Evolutionary conservation across 2,888 invertebrate species (phyloP).

Genomic region (Harpalus rubripes): DNA sequence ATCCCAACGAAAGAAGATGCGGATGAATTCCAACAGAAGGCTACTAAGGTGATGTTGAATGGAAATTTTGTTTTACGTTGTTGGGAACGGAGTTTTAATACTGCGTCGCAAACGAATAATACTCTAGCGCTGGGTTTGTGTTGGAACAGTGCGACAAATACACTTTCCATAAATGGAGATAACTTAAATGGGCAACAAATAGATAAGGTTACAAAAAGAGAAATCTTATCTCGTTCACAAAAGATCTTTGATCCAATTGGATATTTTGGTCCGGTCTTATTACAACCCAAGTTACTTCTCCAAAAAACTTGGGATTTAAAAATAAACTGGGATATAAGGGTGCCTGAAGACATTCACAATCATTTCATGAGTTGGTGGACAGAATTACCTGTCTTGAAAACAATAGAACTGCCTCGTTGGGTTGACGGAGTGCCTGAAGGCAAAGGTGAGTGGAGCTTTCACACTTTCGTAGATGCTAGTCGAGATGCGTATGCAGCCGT

Average conservation of each 20-base stretch:
- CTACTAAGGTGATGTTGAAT: not conserved
- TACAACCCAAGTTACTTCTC: no score
- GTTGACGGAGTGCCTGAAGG: not conserved
- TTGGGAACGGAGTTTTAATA: constrained; percentile 43
- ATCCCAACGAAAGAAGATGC: no score
- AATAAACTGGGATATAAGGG: constrained; percentile 57
- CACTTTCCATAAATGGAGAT: no score
- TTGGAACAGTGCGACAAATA: no score
- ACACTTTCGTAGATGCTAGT: constrained; percentile 26
- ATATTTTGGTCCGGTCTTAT: no score
- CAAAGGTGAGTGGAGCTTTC: not conserved
- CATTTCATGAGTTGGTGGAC: not conserved
- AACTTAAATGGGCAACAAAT: no score
- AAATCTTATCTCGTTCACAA: no score
- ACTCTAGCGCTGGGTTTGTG: constrained; percentile 60
- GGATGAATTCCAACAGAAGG: no score
- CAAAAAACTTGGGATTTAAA: not conserved
- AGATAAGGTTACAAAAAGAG: no score
- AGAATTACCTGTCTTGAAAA: constrained; percentile 4
- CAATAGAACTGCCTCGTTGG: constrained; percentile 5
- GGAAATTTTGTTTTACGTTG: not conserved
- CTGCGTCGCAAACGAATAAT: constrained; percentile 60
- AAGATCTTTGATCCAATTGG: no score
- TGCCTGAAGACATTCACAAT: not conserved
- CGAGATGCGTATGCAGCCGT: constrained; percentile 2